Evolutionary conservation across 2,888 invertebrate species (phyloP).

Genomic region (Nymphalis polychloros): DNA sequence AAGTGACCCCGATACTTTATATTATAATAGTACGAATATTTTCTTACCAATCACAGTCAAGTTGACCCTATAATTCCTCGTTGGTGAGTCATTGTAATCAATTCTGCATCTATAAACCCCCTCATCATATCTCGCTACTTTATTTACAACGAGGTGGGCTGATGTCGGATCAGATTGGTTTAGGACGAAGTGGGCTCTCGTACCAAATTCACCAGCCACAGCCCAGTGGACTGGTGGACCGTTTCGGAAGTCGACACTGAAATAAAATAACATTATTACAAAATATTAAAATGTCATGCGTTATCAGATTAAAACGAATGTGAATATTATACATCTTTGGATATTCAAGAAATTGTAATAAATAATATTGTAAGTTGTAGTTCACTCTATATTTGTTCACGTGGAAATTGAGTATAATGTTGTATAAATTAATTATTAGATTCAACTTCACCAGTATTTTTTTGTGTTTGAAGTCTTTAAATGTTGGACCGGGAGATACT

Average conservation of each 20-base stretch:
- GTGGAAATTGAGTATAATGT: no score
- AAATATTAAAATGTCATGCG: no score
- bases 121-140: constrained; percentile 87
- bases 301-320: no score
- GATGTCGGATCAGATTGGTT: constrained; percentile 86
- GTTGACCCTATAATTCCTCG: constrained; percentile 92
- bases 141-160: constrained; percentile 87
- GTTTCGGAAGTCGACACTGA: constrained; percentile 89
- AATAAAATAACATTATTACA: neutral
- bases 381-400: no score
- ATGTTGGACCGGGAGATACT: no score
- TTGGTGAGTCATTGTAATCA: constrained; percentile 94
- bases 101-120: constrained; percentile 93
- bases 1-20: no score
- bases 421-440: no score
- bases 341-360: no score
- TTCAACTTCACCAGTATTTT: no score
- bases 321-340: no score
- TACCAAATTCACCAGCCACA: constrained; percentile 88
- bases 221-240: constrained; percentile 89
- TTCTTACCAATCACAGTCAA: constrained; percentile 93
- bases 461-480: no score
- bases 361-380: no score
- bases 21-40: neutral
- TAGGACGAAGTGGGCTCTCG: constrained; percentile 87